These are phyloP conservation scores for Rugalucina vietnamica DNA, from an alignment of 2,888 invertebrate species.

Conservation along the genomic window DNA sequence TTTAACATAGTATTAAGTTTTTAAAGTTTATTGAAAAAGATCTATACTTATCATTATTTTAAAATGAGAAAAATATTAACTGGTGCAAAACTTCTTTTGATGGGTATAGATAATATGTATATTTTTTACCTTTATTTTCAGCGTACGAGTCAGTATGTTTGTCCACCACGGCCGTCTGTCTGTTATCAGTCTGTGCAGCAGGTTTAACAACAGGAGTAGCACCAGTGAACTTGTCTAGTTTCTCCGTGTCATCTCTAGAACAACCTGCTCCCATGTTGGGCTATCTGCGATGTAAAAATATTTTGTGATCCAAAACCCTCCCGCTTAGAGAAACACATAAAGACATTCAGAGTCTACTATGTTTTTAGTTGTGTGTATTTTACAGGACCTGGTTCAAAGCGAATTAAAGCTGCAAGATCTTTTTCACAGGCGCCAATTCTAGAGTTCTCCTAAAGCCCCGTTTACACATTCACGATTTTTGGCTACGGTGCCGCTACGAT, in stretches of 20 bases:
- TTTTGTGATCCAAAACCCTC: too few species aligned
- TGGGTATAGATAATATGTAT: not conserved
- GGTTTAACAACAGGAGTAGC: not conserved
- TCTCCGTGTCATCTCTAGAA: not conserved
- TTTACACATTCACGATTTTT: too few species aligned
- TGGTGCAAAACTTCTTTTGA: not conserved
- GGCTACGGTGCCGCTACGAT: too few species aligned
- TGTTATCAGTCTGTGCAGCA: not conserved
- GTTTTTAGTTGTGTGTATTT: not conserved
- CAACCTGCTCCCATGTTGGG: not conserved
- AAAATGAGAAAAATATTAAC: not conserved
- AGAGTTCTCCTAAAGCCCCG: not conserved
- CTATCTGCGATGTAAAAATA: not conserved
- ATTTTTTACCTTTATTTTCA: not conserved
- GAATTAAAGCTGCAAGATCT: not conserved
- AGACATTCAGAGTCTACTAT: not conserved
- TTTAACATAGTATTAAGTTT: not conserved
- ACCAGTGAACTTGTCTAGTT: not conserved
- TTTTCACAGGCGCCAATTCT: not conserved
- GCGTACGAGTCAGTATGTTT: not conserved
- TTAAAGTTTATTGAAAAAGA: not conserved
- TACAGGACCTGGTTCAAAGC: not conserved
- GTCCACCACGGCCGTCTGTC: not conserved
- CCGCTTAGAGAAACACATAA: not conserved
- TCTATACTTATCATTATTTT: not conserved